Percentiles rank a stretch among this genome's conserved stretches.
Evolutionary conservation across 2,888 invertebrate genomes (phyloP).

Genomic region (Brenthis ino): DNA sequence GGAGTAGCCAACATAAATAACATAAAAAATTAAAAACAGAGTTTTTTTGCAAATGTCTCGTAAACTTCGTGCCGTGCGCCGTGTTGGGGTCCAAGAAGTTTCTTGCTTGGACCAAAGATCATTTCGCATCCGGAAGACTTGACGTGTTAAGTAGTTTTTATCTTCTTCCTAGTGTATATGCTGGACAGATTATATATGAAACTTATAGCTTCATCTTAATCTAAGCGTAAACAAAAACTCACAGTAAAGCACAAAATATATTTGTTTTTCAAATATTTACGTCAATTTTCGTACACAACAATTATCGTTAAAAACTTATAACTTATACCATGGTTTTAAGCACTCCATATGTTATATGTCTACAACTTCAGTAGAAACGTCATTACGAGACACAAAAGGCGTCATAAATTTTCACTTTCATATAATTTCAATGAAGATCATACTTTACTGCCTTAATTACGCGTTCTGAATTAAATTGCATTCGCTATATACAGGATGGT

Average conservation of each 20-base stretch:
- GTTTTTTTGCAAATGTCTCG: no score
- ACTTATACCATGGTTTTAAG: conserved; percentile 8
- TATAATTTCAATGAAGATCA: conserved; percentile 17
- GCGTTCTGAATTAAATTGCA: neutral
- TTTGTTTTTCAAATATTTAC: no score
- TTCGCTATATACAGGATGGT: neutral
- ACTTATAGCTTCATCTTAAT: no score
- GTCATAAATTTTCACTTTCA: conserved; percentile 21
- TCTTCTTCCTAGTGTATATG: no score
- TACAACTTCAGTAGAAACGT: conserved; percentile 20
- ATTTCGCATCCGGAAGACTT: no score
- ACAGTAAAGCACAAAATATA: neutral
- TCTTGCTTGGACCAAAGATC: no score
- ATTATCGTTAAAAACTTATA: neutral
- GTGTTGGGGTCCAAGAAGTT: no score
- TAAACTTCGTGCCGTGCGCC: no score
- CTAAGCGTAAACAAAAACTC: neutral
- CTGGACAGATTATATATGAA: no score
- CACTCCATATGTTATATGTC: conserved; percentile 17
- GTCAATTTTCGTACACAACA: neutral
- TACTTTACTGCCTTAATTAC: conserved; percentile 6
- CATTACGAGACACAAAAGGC: conserved; percentile 19
- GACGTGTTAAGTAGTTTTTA: no score
- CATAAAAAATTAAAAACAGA: no score
- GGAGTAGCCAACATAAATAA: no score